A percentile compares a stretch with the other conserved stretches of the same genome.
These are phyloP conservation scores for Eclectus roratus DNA, from an alignment of 2,113 vertebrate species.

Conservation along the genomic window DNA sequence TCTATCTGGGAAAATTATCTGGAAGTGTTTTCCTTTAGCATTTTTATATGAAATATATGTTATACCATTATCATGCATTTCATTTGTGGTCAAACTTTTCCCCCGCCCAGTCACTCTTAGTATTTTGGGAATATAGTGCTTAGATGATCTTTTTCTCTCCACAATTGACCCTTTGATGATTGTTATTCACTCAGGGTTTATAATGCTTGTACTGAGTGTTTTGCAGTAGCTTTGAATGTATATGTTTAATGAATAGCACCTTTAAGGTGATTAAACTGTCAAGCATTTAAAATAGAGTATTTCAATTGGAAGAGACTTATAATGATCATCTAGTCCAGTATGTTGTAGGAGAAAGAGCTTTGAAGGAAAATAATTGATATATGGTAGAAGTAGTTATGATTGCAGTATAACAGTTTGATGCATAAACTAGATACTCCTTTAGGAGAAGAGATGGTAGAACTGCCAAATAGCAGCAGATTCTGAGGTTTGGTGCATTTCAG, in stretches of 20 bases:
- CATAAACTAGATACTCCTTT: background rate
- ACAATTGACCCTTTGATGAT: background rate
- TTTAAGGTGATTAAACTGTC: background rate
- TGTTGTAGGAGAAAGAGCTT: background rate
- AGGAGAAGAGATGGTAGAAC: background rate
- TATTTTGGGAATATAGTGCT: background rate
- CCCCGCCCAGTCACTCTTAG: background rate
- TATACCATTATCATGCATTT: background rate
- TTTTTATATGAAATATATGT: background rate
- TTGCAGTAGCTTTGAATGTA: background rate
- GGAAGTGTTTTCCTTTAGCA: background rate
- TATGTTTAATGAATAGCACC: background rate
- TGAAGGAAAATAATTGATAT: background rate
- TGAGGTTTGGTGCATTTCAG: background rate
- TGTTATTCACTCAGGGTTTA: background rate
- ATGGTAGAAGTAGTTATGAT: background rate
- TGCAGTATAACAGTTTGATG: background rate
- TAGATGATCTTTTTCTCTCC: background rate
- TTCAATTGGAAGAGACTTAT: background rate
- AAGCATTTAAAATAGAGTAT: background rate
- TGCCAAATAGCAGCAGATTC: background rate
- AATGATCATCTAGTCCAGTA: background rate
- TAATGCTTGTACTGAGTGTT: background rate
- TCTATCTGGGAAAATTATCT: conserved; percentile 20
- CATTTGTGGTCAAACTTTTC: background rate